phyloP scores from a whole-genome alignment of 2,888 invertebrate genomes.

The Scaeva pyrastri region DNA sequence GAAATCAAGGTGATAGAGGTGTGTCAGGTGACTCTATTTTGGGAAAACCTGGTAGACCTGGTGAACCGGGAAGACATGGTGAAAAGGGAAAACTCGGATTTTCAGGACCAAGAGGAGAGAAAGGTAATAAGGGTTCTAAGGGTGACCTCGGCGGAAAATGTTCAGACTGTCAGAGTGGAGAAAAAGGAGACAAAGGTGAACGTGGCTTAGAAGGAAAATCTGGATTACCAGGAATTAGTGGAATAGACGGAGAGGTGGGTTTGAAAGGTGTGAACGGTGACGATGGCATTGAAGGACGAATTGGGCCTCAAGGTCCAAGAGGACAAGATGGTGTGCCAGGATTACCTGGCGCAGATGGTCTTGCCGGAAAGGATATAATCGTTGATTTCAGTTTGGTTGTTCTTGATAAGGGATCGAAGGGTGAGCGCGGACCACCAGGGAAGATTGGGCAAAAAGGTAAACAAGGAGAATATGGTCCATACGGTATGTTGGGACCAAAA shows the following conservation, averaged over 20 bases:
- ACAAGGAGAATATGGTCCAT: slow-evolving; percentile 87
- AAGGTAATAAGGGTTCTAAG: slow-evolving; percentile 88
- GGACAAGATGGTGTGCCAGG: slow-evolving; percentile 85
- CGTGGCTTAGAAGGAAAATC: slow-evolving; percentile 88
- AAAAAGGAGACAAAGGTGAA: slow-evolving; percentile 91
- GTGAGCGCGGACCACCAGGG: slow-evolving; percentile 88
- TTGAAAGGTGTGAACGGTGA: slow-evolving; percentile 88
- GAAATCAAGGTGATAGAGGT: slow-evolving; percentile 90
- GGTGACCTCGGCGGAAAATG: slow-evolving; percentile 93
- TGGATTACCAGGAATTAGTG: slow-evolving; percentile 89
- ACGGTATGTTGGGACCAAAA: slow-evolving; percentile 88
- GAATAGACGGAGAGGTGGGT: slow-evolving; percentile 90
- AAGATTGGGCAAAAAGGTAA: slow-evolving; percentile 88
- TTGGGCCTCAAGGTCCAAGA: slow-evolving; percentile 80
- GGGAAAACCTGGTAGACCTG: slow-evolving; percentile 91
- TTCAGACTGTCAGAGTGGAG: slow-evolving; percentile 90
- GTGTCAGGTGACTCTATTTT: slow-evolving; percentile 91
- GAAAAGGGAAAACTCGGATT: slow-evolving; percentile 89
- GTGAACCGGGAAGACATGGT: slow-evolving; percentile 88
- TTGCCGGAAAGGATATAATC: slow-evolving; percentile 86
- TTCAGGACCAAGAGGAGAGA: slow-evolving; percentile 86
- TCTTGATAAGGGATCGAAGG: slow-evolving; percentile 87
- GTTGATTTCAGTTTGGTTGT: slow-evolving; percentile 85
- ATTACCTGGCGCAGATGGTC: slow-evolving; percentile 87
- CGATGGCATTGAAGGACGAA: slow-evolving; percentile 88